phyloP scores from a whole-genome alignment of 1,140 invertebrate species.

The Drosophila mauritiana region DNA sequence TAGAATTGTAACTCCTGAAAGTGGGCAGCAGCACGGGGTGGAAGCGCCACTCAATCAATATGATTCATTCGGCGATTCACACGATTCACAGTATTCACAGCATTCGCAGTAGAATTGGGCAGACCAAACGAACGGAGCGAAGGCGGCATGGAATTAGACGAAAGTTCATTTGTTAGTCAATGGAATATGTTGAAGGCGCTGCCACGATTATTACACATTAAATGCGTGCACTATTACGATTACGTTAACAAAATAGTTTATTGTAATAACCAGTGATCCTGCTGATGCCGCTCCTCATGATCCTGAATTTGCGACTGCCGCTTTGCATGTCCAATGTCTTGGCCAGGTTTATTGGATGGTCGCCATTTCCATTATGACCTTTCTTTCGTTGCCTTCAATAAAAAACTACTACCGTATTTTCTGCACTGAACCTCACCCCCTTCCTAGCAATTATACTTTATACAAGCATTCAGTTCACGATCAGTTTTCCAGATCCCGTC shows the following conservation, averaged over 20 bases:
- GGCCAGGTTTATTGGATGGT: constrained; percentile 16
- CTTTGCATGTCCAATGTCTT: constrained; percentile 38
- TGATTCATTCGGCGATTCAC: too few relatives aligned
- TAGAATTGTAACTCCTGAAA: constrained; percentile 98
- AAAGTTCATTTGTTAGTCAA: constrained; percentile 19
- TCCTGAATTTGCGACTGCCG: constrained; percentile 40
- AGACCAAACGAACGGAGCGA: not conserved
- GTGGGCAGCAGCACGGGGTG: constrained; percentile 16
- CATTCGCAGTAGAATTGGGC: too few relatives aligned
- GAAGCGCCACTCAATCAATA: too few relatives aligned
- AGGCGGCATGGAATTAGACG: constrained; percentile 32
- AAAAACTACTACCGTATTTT: constrained; percentile 85
- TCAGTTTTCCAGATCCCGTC: not conserved
- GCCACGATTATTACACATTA: constrained; percentile 13
- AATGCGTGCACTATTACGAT: constrained; percentile 28
- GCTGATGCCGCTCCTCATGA: constrained; percentile 14
- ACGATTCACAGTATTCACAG: too few relatives aligned
- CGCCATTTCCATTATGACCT: constrained; percentile 11
- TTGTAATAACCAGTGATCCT: constrained; percentile 24
- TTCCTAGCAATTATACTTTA: constrained; percentile 6
- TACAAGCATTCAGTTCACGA: constrained; percentile 7
- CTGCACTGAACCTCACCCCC: constrained; percentile 80
- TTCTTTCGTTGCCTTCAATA: constrained; percentile 57
- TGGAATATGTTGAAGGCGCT: not conserved
- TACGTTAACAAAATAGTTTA: constrained; percentile 23